A percentile compares a stretch with the other conserved stretches of the same genome.
Conservation (phyloP, 2,888 invertebrate genomes). For the Melieria crassipennis region DNA sequence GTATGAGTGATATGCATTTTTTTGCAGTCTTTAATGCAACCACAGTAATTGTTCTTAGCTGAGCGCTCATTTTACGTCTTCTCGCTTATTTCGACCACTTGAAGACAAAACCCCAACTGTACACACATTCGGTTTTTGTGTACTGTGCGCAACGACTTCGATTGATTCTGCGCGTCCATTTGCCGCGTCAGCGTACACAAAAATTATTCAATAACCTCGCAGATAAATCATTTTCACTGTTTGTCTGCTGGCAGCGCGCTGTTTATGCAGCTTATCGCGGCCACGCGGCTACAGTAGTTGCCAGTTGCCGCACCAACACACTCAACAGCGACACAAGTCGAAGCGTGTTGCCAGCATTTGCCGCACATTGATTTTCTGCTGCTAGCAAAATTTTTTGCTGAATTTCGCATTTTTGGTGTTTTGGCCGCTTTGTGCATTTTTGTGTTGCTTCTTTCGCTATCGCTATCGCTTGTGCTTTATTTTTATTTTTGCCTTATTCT, state of each 20-base stretch:
- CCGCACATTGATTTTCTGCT: neutral
- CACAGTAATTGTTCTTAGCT: too few species aligned
- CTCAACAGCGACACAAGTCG: neutral
- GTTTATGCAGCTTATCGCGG: constrained; percentile 34
- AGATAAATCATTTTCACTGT: constrained; percentile 37
- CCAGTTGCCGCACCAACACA: neutral
- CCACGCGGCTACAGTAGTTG: neutral
- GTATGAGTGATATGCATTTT: too few species aligned
- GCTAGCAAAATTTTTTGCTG: neutral
- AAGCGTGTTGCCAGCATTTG: constrained; percentile 11
- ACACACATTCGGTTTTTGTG: too few species aligned
- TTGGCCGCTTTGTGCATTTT: neutral
- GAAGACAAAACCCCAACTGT: too few species aligned
- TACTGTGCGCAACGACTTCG: too few species aligned
- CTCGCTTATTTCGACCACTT: too few species aligned
- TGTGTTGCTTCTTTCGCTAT: neutral
- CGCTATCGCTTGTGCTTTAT: neutral
- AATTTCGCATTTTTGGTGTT: constrained; percentile 1
- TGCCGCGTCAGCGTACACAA: too few species aligned
- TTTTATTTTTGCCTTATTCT: neutral
- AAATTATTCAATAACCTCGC: constrained; percentile 33
- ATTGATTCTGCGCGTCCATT: too few species aligned
- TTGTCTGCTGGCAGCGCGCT: constrained; percentile 26
- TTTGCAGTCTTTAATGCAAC: too few species aligned
- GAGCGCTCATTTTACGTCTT: too few species aligned